Base-by-base conservation (phyloP, 2,797 vertebrate species). In the Enteromius afrohamiltoni region DNA sequence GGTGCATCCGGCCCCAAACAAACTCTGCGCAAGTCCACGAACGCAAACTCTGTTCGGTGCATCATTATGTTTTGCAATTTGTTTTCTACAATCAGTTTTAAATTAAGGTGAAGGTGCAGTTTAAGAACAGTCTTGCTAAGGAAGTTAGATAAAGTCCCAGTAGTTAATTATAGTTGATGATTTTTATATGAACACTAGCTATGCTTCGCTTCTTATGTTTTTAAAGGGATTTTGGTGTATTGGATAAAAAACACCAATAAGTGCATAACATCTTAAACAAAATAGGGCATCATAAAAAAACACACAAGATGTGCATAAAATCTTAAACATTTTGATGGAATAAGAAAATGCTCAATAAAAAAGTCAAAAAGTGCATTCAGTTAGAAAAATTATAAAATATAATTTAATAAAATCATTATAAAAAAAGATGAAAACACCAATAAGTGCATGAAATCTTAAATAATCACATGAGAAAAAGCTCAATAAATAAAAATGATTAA, bases 1-100 rank as follows among this genome's bases (percentile, higher is more conserved):
- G 64, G 51, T 26, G 67, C 49, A n/a, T 31, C 71, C 42, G 23
- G 17, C 55, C 77, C 3, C 0, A 73, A 81, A 73, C 69, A 49
- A 58, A 60, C 37, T 73, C 53, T 37, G 17, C 3, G 42, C 40
- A 34, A 51, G 40, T 21, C 31, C 23, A 6, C n/a, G 0, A 34
- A 40, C 1, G 21, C 29, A 6, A 49, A 49, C 23, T 17, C 4
- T 0, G 6, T 19, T 58, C 58, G 6, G 26, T 21, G 31, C 31
- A 23, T 21, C 14, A 0, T 21, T 29, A 0, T 16, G 73, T 55
- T 55, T 3, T 4, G 7, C 3, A 34, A 17, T 67, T 26, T 7
- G 34, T 70, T 23, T n/a, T 40, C 9, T 16, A 14, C 68, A n/a
- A 5, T 23, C 21, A 13, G 8, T 2, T 21, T 80, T 60, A 21